Conservation (phyloP, 1,140 invertebrate genomes). For the Lepidotrigona ventralis region DNA sequence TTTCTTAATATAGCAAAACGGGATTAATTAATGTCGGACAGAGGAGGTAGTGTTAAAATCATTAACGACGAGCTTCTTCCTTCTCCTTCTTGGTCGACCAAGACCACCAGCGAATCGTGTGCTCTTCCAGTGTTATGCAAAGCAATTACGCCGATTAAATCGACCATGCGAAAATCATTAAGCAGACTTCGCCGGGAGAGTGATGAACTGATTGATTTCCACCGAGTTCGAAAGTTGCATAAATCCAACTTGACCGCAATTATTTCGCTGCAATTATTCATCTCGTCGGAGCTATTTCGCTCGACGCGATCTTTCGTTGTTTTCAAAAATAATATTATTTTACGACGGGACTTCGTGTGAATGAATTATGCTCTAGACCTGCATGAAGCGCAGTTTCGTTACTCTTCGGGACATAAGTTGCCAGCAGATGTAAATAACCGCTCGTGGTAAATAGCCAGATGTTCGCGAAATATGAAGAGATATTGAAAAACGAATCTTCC, state of each 20-base stretch:
- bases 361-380: not conserved
- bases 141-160: slow-evolving; percentile 26
- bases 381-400: not conserved
- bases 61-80: slow-evolving; percentile 23
- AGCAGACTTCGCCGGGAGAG: not conserved
- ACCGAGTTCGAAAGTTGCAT: not conserved
- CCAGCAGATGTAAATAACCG: slow-evolving; percentile 1
- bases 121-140: slow-evolving; percentile 13
- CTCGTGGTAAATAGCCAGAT: not conserved
- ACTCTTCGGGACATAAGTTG: not conserved
- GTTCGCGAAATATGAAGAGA: not conserved
- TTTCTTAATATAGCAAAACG: not conserved
- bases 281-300: not conserved
- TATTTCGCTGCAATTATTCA: not conserved
- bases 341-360: not conserved
- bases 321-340: not conserved
- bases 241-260: not conserved
- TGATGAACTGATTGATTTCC: not conserved
- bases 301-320: not conserved
- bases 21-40: slow-evolving; percentile 34
- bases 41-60: slow-evolving; percentile 42
- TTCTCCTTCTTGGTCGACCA: not conserved
- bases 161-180: not conserved
- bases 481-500: not conserved
- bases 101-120: slow-evolving; percentile 6